Evolutionary conservation across 2,888 invertebrate genomes (phyloP).

Genomic region (Hylaea fasciaria): DNA sequence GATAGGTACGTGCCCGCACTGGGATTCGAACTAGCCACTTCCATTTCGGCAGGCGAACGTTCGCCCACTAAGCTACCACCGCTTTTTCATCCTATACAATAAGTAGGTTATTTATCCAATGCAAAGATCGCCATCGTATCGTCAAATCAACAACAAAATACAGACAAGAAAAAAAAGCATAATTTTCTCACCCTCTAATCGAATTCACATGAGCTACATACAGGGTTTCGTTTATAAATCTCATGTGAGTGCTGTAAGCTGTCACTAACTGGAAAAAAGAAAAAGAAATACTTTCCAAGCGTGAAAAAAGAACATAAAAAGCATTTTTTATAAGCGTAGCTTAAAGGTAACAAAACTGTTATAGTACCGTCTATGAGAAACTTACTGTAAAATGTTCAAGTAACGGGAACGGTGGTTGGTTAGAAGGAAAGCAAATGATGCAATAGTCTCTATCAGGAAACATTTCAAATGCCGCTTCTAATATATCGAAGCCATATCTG

Average conservation of each 20-base stretch:
- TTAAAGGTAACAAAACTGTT: no score
- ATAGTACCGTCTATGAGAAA: no score
- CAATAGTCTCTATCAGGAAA: slow-evolving; percentile 87
- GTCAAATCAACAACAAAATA: no score
- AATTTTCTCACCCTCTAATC: slow-evolving; percentile 67
- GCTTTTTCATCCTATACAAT: no score
- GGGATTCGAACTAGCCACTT: no score
- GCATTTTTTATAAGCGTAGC: no score
- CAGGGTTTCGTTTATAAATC: slow-evolving; percentile 66
- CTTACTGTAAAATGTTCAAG: slow-evolving; percentile 85
- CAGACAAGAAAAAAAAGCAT: slow-evolving; percentile 7
- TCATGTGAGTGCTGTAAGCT: slow-evolving; percentile 55
- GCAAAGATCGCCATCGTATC: no score
- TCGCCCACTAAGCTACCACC: no score
- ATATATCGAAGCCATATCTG: slow-evolving; percentile 81
- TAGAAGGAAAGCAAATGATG: slow-evolving; percentile 83
- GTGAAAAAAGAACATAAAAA: no score
- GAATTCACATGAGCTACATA: slow-evolving; percentile 77
- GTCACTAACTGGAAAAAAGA: slow-evolving; percentile 65
- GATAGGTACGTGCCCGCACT: no score
- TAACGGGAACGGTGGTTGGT: slow-evolving; percentile 77
- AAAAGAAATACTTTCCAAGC: neutral
- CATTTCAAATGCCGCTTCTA: slow-evolving; percentile 86
- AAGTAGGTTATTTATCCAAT: no score
- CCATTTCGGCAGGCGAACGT: no score